A percentile compares a stretch with the other conserved stretches of the same genome.
These are phyloP conservation scores for Pipra filicauda DNA, from an alignment of 2,113 vertebrate species.

Conservation along the genomic window DNA sequence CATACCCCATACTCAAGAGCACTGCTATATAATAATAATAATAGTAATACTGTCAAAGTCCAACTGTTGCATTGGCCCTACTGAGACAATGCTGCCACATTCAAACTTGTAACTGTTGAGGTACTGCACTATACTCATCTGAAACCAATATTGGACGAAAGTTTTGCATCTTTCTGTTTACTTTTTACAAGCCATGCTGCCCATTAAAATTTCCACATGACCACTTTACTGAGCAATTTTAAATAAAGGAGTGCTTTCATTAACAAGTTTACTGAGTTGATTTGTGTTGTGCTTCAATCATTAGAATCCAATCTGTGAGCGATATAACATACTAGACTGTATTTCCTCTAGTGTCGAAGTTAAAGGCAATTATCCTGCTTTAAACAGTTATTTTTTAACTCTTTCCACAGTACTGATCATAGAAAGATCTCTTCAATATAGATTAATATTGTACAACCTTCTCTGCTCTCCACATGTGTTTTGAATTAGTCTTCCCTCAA, in stretches of 20 bases:
- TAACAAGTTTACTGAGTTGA: neutral
- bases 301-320: neutral
- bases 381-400: neutral
- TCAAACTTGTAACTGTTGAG: neutral
- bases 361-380: neutral
- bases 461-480: neutral
- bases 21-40: neutral
- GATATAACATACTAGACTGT: neutral
- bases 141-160: neutral
- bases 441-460: neutral
- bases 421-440: neutral
- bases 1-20: neutral
- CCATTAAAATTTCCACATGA: neutral
- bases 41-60: neutral
- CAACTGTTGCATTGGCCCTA: neutral
- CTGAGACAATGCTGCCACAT: neutral
- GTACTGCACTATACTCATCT: neutral
- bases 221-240: neutral
- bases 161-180: neutral
- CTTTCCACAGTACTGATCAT: neutral
- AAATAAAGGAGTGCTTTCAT: neutral
- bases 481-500: neutral
- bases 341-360: neutral
- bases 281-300: neutral
- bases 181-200: neutral